Conservation (phyloP, 2,888 invertebrate species). For the Diarsia rubi region DNA sequence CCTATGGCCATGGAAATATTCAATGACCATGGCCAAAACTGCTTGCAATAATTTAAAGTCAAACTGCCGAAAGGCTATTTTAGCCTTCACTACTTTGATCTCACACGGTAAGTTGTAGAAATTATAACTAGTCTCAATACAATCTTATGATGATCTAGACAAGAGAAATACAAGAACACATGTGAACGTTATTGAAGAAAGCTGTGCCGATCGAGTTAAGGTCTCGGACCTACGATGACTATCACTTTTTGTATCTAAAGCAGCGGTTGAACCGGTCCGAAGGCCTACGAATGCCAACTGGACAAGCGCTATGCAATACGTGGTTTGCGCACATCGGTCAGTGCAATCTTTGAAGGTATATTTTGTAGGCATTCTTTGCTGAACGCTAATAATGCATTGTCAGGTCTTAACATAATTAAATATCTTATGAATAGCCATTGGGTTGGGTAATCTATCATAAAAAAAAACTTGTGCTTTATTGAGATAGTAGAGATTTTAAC, state of each 20-base stretch:
- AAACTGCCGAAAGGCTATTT: not conserved
- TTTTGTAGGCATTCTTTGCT: constrained; percentile 45
- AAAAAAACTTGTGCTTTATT: no score
- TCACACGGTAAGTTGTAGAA: not conserved
- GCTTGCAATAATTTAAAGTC: not conserved
- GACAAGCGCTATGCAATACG: constrained; percentile 62
- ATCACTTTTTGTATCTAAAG: constrained; percentile 82
- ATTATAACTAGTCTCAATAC: constrained; percentile 16
- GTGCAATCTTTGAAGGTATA: constrained; percentile 62
- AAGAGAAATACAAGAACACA: constrained; percentile 30
- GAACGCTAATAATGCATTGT: constrained; percentile 39
- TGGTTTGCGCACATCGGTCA: constrained; percentile 61
- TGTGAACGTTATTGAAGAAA: constrained; percentile 64
- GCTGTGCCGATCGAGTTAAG: constrained; percentile 67
- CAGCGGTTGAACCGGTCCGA: constrained; percentile 79
- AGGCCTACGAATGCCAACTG: constrained; percentile 73
- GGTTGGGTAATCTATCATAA: no score
- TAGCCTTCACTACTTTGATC: not conserved
- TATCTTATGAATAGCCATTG: not conserved
- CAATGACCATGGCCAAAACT: not conserved
- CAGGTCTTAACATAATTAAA: constrained; percentile 21
- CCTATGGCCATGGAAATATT: not conserved
- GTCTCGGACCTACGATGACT: constrained; percentile 78
- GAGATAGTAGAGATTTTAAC: no score
- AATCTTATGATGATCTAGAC: constrained; percentile 19